These are phyloP conservation scores for Brachystomella parvula DNA, from an alignment of 1,140 invertebrate genomes.

Conservation along the genomic window DNA sequence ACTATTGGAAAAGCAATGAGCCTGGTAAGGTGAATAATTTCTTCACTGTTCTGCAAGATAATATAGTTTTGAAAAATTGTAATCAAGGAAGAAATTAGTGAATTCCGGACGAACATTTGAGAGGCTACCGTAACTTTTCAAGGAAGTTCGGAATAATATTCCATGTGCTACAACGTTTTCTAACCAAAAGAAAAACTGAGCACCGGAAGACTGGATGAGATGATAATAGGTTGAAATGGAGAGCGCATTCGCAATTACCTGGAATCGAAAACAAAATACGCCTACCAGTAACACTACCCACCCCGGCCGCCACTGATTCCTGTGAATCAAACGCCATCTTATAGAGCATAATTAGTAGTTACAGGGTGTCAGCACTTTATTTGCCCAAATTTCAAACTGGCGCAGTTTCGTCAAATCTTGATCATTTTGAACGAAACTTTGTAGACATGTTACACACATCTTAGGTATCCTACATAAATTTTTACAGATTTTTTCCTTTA, in stretches of 20 bases:
- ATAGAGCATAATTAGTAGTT: no score
- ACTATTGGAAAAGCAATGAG: slow-evolving; percentile 71
- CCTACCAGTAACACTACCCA: no score
- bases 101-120: background rate
- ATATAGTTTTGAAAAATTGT: background rate
- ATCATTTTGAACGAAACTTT: no score
- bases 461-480: no score
- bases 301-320: no score
- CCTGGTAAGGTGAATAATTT: slow-evolving; percentile 51
- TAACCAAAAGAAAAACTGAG: slow-evolving; percentile 82
- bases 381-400: no score
- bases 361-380: no score
- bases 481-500: no score
- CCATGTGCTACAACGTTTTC: slow-evolving; percentile 59
- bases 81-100: background rate
- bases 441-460: no score
- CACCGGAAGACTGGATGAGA: slow-evolving; percentile 70
- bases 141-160: slow-evolving; percentile 59
- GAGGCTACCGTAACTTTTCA: background rate
- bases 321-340: no score
- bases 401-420: no score
- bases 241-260: background rate
- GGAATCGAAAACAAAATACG: background rate
- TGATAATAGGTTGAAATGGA: background rate
- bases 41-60: background rate